Evolutionary conservation across 1,140 invertebrate genomes (phyloP).

Genomic region (Dufourea novaeangliae): DNA sequence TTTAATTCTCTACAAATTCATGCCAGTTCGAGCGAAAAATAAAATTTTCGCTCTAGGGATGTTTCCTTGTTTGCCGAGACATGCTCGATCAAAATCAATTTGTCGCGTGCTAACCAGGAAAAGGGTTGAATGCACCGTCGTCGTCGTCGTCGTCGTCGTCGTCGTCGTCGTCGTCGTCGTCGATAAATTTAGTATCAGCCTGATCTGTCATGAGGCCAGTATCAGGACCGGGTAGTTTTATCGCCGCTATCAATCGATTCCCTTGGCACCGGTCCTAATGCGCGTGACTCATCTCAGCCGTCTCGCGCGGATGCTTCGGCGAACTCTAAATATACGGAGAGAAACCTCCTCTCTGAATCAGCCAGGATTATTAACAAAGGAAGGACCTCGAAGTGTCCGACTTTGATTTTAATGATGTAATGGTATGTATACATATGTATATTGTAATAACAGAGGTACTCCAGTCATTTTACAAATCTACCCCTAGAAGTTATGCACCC

Average conservation of each 20-base stretch:
- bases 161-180: background rate
- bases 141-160: background rate
- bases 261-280: constrained; percentile 30
- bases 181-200: constrained; percentile 28
- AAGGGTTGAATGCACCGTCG: background rate
- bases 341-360: background rate
- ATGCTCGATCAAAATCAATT: no score
- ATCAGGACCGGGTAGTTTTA: constrained; percentile 18
- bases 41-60: no score
- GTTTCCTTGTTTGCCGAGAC: no score
- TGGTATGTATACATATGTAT: no score
- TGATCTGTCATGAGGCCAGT: constrained; percentile 13
- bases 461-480: no score
- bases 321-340: background rate
- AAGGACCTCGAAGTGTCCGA: no score
- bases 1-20: no score
- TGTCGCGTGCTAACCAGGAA: no score
- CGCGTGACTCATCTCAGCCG: constrained; percentile 33
- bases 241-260: constrained; percentile 36
- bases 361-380: background rate
- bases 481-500: no score
- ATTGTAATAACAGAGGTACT: no score
- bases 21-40: no score
- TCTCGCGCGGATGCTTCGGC: constrained; percentile 1
- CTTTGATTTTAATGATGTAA: no score